Conservation (phyloP, 2,888 invertebrate species). For the Pomacea canaliculata region DNA sequence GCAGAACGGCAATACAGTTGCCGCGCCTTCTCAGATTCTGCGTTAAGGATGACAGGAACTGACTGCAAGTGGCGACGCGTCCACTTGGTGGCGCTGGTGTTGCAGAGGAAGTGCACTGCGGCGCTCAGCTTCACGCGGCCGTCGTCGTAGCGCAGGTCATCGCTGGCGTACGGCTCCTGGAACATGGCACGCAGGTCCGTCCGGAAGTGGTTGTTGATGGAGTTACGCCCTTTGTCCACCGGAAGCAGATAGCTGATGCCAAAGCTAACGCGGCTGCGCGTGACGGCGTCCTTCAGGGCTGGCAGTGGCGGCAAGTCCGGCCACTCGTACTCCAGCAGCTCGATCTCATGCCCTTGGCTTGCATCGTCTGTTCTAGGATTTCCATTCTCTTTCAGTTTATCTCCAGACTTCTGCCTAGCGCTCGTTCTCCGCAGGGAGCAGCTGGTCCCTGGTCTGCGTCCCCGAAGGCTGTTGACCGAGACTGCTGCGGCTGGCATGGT, state of each 20-base stretch:
- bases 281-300: constrained; percentile 57
- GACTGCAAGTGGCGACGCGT: constrained; percentile 39
- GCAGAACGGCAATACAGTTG: constrained; percentile 55
- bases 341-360: constrained; percentile 41
- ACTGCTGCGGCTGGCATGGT: not conserved
- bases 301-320: constrained; percentile 62
- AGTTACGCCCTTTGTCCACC: constrained; percentile 58
- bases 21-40: constrained; percentile 55
- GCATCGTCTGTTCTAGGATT: constrained; percentile 20
- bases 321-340: constrained; percentile 62
- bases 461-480: not conserved
- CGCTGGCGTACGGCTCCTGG: constrained; percentile 58
- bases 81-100: constrained; percentile 49
- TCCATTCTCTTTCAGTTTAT: not conserved
- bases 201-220: constrained; percentile 57
- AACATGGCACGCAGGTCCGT: constrained; percentile 64
- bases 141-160: constrained; percentile 49
- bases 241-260: constrained; percentile 62
- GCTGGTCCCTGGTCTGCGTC: not conserved
- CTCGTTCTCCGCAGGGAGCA: not conserved
- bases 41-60: constrained; percentile 48
- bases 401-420: not conserved
- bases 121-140: constrained; percentile 48
- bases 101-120: constrained; percentile 54
- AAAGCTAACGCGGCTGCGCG: constrained; percentile 52